phyloP scores from a whole-genome alignment of 1,140 invertebrate genomes.

The Panagrolaimus sp. region DNA sequence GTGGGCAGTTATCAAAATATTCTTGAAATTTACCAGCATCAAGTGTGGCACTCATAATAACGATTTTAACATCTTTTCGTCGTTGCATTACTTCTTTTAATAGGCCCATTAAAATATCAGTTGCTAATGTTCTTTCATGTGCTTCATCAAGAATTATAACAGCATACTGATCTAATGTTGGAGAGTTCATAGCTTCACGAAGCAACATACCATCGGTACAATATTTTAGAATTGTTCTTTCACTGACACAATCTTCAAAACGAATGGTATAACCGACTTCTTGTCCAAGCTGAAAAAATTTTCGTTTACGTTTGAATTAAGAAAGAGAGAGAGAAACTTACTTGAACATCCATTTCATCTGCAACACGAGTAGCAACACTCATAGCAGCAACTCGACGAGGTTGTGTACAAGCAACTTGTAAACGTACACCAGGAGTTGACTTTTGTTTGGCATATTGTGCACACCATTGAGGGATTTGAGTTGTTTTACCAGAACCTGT shows the following conservation, averaged over 20 bases:
- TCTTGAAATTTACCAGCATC: constrained; percentile 90
- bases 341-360: constrained; percentile 94
- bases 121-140: constrained; percentile 94
- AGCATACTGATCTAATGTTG: constrained; percentile 89
- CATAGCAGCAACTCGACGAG: constrained; percentile 95
- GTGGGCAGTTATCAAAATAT: constrained; percentile 77
- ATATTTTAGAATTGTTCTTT: constrained; percentile 84
- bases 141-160: constrained; percentile 92
- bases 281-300: constrained; percentile 69
- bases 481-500: constrained; percentile 97
- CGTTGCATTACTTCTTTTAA: constrained; percentile 82
- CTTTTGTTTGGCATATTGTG: constrained; percentile 71
- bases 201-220: constrained; percentile 99
- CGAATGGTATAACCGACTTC: constrained; percentile 99
- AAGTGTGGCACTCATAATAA: constrained; percentile 99
- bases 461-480: constrained; percentile 77
- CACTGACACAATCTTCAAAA: constrained; percentile 96
- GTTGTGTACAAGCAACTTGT: constrained; percentile 93
- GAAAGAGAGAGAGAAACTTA: constrained; percentile 20
- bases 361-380: constrained; percentile 93
- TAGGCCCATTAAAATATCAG: constrained; percentile 95
- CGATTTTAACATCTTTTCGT: constrained; percentile 83
- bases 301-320: too few relatives aligned
- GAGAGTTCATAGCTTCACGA: constrained; percentile 97
- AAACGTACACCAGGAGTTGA: constrained; percentile 60